Conservation (phyloP, 2,113 vertebrate species). For the Sterna hirundo region DNA sequence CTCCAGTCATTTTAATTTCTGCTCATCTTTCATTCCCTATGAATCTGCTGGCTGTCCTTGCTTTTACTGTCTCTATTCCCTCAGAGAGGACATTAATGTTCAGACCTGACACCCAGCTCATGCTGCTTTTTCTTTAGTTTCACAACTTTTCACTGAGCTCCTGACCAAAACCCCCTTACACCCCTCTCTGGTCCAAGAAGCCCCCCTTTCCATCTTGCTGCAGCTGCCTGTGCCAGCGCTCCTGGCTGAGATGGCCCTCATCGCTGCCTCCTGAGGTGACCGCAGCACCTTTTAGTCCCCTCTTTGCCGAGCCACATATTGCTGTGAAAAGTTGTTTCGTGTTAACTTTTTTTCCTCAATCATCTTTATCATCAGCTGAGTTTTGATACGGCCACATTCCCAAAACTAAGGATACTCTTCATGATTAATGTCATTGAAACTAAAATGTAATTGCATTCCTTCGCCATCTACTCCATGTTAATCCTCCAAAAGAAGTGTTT, state of each 20-base stretch:
- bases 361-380: background rate
- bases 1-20: background rate
- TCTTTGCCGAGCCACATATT: background rate
- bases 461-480: constrained; percentile 3
- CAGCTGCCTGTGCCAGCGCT: background rate
- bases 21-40: background rate
- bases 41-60: background rate
- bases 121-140: background rate
- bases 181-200: background rate
- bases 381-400: background rate
- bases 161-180: rapidly evolving
- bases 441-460: constrained; percentile 22
- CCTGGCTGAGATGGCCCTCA: background rate
- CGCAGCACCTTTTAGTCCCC: background rate
- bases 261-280: background rate
- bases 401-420: background rate
- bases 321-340: background rate
- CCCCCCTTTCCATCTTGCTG: too few relatives aligned
- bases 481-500: constrained; percentile 39
- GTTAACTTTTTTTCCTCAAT: background rate
- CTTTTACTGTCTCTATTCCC: background rate
- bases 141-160: background rate
- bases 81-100: background rate
- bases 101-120: background rate
- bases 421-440: background rate